These are phyloP conservation scores for Limonius californicus DNA, from an alignment of 1,140 invertebrate genomes.

Conservation along the genomic window DNA sequence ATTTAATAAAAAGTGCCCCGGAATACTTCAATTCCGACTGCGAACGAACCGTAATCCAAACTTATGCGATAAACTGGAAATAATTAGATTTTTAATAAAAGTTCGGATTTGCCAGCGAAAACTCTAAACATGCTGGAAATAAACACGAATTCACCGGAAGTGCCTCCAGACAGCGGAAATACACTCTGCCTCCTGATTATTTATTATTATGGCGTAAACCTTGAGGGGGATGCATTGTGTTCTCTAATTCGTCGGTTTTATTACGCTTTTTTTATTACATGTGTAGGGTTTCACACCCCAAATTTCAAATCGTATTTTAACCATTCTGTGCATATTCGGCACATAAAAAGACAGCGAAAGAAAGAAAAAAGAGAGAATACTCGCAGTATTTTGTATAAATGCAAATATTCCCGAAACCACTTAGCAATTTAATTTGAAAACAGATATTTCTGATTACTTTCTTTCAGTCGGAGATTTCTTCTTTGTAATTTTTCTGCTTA, in stretches of 20 bases:
- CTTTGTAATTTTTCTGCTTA: too few relatives aligned
- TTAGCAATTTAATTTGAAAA: too few relatives aligned
- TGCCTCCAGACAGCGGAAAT: slow-evolving; percentile 11
- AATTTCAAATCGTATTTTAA: background rate
- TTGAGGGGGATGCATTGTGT: slow-evolving; percentile 25
- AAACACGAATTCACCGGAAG: slow-evolving; percentile 29
- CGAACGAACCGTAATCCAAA: background rate
- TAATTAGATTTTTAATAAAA: slow-evolving; percentile 28
- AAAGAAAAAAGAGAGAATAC: too few relatives aligned
- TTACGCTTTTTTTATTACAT: slow-evolving; percentile 28
- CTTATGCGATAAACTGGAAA: slow-evolving; percentile 18
- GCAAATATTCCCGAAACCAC: too few relatives aligned
- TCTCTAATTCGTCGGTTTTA: slow-evolving; percentile 21
- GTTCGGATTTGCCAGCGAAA: slow-evolving; percentile 17
- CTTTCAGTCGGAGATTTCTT: too few relatives aligned
- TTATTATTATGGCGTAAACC: slow-evolving; percentile 28
- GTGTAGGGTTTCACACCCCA: background rate
- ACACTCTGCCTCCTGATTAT: slow-evolving; percentile 27
- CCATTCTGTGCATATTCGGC: background rate
- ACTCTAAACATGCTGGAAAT: slow-evolving; percentile 20
- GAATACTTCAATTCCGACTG: slow-evolving; percentile 3
- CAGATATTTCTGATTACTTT: too few relatives aligned
- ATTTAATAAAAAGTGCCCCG: slow-evolving; percentile 6
- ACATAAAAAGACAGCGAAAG: background rate
- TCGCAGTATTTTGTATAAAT: too few relatives aligned